A percentile compares a stretch with the other conserved stretches of the same genome.
Evolutionary conservation across 2,797 vertebrate genomes (phyloP).

Genomic region (Phylloscopus collybita): DNA sequence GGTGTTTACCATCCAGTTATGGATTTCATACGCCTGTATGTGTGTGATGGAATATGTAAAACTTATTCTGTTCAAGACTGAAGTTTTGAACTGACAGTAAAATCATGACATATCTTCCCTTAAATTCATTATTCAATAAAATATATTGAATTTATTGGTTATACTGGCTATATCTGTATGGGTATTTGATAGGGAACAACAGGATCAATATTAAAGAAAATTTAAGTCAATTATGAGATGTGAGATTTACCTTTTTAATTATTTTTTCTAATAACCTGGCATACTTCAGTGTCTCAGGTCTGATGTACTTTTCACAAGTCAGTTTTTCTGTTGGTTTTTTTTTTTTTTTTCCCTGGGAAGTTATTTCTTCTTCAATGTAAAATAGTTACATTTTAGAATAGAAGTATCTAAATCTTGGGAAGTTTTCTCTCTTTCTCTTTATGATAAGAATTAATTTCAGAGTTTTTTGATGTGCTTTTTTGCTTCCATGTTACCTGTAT

Average conservation of each 20-base stretch:
- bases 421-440: not conserved
- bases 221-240: not conserved
- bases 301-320: not conserved
- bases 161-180: not conserved
- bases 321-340: not conserved
- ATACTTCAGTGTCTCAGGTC: not conserved
- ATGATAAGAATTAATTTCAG: not conserved
- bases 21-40: not conserved
- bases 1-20: not conserved
- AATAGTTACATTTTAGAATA: not conserved
- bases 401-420: not conserved
- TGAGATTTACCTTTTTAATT: not conserved
- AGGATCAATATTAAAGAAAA: not conserved
- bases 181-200: not conserved
- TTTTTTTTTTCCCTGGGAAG: too few species aligned
- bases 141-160: not conserved
- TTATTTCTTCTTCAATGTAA: not conserved
- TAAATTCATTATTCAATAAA: not conserved
- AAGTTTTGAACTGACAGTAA: not conserved
- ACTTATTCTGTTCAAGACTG: not conserved
- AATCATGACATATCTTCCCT: not conserved
- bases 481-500: not conserved
- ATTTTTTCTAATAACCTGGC: not conserved
- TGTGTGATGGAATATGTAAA: not conserved
- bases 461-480: not conserved